phyloP scores from a whole-genome alignment of 2,113 vertebrate species.

The Cygnus atratus region DNA sequence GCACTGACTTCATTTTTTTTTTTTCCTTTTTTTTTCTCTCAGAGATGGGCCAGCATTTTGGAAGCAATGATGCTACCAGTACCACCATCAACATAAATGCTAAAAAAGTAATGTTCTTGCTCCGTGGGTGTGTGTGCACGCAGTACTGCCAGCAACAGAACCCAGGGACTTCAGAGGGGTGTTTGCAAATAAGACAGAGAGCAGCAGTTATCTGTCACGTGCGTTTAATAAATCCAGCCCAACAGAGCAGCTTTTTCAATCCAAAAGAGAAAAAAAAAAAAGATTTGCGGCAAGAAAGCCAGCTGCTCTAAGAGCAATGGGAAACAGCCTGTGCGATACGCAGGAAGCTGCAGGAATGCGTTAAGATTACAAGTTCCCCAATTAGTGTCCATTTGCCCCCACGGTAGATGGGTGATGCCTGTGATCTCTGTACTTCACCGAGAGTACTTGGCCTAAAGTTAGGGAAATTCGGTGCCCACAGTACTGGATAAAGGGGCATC shows the following conservation, averaged over 20 bases:
- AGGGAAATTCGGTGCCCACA: rapidly evolving
- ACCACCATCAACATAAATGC: rapidly evolving
- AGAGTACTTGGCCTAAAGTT: rapidly evolving
- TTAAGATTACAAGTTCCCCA: rapidly evolving
- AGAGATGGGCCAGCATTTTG: neutral
- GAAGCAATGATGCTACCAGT: neutral
- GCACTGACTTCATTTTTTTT: neutral
- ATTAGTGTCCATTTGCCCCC: rapidly evolving
- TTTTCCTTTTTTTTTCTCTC: neutral
- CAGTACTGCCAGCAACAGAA: neutral
- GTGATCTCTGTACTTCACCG: rapidly evolving
- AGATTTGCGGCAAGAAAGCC: neutral
- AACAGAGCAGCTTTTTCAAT: neutral
- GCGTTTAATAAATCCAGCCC: neutral
- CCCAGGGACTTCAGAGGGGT: neutral
- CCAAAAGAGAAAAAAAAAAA: neutral
- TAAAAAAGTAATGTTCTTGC: rapidly evolving
- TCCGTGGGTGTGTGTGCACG: rapidly evolving
- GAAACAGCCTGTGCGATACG: rapidly evolving
- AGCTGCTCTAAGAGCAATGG: rapidly evolving
- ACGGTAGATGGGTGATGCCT: rapidly evolving
- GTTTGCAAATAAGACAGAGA: neutral
- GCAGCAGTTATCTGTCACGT: neutral
- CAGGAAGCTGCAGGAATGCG: neutral
- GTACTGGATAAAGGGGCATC: rapidly evolving